Conservation (phyloP, 35 echinoderm and acorn worm genomes). For the Anneissia japonica region DNA sequence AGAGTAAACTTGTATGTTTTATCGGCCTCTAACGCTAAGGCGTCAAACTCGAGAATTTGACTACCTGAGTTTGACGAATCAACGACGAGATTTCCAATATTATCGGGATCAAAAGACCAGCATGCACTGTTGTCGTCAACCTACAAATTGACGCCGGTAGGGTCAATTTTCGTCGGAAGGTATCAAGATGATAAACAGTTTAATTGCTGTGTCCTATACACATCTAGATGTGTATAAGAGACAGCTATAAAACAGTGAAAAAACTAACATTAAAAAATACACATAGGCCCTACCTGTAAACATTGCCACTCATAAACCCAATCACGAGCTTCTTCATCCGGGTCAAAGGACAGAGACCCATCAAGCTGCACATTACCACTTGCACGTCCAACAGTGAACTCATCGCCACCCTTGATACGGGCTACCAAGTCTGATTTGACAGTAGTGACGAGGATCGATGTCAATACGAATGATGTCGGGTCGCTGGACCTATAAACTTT, state of each 20-base stretch:
- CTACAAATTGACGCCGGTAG: conserved; percentile 8
- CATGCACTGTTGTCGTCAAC: conserved; percentile 72
- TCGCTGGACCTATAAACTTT: conserved; percentile 70
- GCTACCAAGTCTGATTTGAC: conserved; percentile 57
- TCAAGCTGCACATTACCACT: conserved; percentile 58
- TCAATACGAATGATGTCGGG: conserved; percentile 16
- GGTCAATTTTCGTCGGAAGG: neutral
- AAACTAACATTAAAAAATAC: too few species aligned
- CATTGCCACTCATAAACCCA: conserved; percentile 72
- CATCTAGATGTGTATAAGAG: neutral
- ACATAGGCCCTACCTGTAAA: conserved; percentile 76
- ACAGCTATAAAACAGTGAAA: too few species aligned
- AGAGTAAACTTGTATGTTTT: conserved; percentile 68
- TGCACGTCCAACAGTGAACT: conserved; percentile 68
- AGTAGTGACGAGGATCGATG: conserved; percentile 52
- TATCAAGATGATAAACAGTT: neutral
- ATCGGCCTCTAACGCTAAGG: conserved; percentile 64
- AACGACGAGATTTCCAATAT: conserved; percentile 44
- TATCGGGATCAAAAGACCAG: conserved; percentile 64
- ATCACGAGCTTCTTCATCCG: conserved; percentile 54
- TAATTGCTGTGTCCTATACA: neutral
- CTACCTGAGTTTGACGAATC: conserved; percentile 29
- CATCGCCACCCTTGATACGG: conserved; percentile 42
- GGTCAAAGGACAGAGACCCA: conserved; percentile 59
- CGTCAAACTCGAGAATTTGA: conserved; percentile 48